Evolutionary conservation across 2,888 invertebrate genomes (phyloP).

Genomic region (Drosophila glabriapex): DNA sequence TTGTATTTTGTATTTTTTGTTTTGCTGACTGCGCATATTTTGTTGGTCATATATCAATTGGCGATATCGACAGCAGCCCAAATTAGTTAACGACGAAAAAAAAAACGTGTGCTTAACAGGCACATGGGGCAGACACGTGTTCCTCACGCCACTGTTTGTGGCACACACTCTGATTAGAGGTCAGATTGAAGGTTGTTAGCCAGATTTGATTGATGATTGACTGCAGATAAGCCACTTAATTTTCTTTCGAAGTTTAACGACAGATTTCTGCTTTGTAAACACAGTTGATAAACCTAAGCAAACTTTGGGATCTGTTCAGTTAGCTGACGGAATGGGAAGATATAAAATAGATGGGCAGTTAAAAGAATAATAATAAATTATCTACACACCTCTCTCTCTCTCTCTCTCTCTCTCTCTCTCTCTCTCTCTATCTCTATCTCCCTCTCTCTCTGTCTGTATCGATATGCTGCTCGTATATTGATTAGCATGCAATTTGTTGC

Average conservation of each 20-base stretch:
- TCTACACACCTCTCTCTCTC: background rate
- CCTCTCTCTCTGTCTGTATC: background rate
- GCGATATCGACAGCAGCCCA: slow-evolving; percentile 41
- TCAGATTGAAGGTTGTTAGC: background rate
- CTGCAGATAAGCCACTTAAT: slow-evolving; percentile 16
- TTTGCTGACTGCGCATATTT: slow-evolving; percentile 60
- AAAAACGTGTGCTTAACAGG: slow-evolving; percentile 59
- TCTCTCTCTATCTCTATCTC: background rate
- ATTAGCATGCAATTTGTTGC: slow-evolving; percentile 12
- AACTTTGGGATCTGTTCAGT: background rate
- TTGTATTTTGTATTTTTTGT: slow-evolving; percentile 9
- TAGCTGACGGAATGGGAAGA: background rate
- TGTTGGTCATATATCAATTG: slow-evolving; percentile 22
- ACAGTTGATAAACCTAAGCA: background rate
- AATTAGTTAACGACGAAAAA: slow-evolving; percentile 11
- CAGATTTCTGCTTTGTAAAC: slow-evolving; percentile 6
- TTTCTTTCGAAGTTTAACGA: slow-evolving; percentile 11
- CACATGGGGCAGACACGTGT: slow-evolving; percentile 64
- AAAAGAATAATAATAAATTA: background rate
- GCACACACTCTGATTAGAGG: background rate
- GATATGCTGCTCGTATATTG: background rate
- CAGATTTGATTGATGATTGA: slow-evolving; percentile 24
- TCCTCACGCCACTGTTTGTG: background rate
- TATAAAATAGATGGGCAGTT: background rate
- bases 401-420: background rate